Conservation (phyloP, 1,140 invertebrate species). For the Leptinotarsa lineolata region DNA sequence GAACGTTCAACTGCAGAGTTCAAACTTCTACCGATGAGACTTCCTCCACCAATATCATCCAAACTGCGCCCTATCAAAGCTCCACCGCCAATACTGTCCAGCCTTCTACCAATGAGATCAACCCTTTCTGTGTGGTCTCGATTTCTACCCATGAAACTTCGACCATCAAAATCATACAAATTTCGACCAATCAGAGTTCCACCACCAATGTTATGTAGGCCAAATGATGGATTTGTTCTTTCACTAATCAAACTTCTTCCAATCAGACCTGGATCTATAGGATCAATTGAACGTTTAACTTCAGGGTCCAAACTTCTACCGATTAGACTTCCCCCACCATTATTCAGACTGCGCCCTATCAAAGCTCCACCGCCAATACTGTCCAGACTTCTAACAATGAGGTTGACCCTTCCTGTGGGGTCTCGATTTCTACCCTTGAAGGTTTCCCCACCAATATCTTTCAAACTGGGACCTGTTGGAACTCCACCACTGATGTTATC, state of each 20-base stretch:
- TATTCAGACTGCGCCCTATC: neutral
- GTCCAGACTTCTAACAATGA: constrained; percentile 33
- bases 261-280: constrained; percentile 22
- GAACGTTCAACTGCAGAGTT: constrained; percentile 9
- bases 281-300: neutral
- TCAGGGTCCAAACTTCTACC: constrained; percentile 27
- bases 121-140: constrained; percentile 33
- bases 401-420: constrained; percentile 34
- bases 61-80: constrained; percentile 27
- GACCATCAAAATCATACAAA: constrained; percentile 33
- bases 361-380: constrained; percentile 28
- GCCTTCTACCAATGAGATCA: constrained; percentile 23
- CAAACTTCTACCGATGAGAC: neutral
- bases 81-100: constrained; percentile 37
- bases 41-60: constrained; percentile 36
- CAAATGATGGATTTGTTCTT: constrained; percentile 25
- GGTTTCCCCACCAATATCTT: constrained; percentile 26
- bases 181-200: constrained; percentile 26
- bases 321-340: constrained; percentile 17
- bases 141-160: constrained; percentile 27
- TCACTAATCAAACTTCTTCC: constrained; percentile 30
- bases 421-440: constrained; percentile 33
- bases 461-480: constrained; percentile 26
- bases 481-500: neutral
- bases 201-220: constrained; percentile 34